A percentile compares a stretch with the other conserved stretches of the same genome.
phyloP scores from a whole-genome alignment of 1,140 invertebrate genomes.

The Neelides sp. region DNA sequence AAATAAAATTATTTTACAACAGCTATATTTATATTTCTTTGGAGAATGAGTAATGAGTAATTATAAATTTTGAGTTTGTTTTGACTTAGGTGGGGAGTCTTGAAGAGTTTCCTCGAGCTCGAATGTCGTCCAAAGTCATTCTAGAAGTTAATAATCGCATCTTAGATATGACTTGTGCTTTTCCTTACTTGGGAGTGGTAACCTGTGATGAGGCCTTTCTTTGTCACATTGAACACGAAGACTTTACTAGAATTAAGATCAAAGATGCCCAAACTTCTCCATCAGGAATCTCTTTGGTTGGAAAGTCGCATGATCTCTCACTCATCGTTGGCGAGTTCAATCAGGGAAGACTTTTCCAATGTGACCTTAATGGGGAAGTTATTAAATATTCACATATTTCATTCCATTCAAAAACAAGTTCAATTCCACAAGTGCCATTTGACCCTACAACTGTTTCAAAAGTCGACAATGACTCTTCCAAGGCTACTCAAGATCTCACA shows the following conservation, averaged over 20 bases:
- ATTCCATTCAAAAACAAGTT: not conserved
- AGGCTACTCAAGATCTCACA: not conserved
- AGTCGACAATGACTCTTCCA: not conserved
- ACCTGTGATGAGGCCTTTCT: slow-evolving; percentile 15
- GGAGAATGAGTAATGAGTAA: not conserved
- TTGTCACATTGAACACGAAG: slow-evolving; percentile 29
- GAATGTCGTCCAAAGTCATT: slow-evolving; percentile 16
- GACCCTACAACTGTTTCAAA: not conserved
- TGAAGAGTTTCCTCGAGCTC: slow-evolving; percentile 25
- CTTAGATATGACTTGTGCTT: slow-evolving; percentile 24
- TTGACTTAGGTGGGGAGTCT: slow-evolving; percentile 17
- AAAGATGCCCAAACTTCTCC: not conserved
- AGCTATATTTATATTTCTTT: not conserved
- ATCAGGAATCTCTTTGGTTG: slow-evolving; percentile 8
- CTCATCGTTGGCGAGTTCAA: not conserved
- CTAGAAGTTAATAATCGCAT: slow-evolving; percentile 16
- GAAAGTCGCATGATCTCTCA: slow-evolving; percentile 6
- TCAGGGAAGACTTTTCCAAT: not conserved
- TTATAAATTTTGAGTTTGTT: not conserved
- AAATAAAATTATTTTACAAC: not conserved
- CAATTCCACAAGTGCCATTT: not conserved
- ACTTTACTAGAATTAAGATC: slow-evolving; percentile 20
- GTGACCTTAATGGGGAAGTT: slow-evolving; percentile 2
- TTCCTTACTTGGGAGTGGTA: slow-evolving; percentile 23
- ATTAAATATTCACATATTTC: not conserved